A percentile compares a stretch with the other conserved stretches of the same genome.
These are phyloP conservation scores for Regulus satrapa DNA, from an alignment of 2,113 vertebrate genomes.

Conservation along the genomic window DNA sequence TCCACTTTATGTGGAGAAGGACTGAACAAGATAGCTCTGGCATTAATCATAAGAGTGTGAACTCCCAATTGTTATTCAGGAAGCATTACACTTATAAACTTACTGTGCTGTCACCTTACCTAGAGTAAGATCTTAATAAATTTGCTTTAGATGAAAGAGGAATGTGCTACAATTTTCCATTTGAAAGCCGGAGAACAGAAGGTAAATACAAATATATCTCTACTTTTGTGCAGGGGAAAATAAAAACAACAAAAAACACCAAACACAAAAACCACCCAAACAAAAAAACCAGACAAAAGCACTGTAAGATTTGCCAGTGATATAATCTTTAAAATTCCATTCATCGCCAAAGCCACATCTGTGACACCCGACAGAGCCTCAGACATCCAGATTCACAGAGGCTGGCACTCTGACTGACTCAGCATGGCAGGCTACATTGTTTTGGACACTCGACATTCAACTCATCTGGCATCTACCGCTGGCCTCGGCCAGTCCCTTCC, in stretches of 20 bases:
- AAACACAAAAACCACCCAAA: too few relatives aligned
- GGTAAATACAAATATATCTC: not conserved
- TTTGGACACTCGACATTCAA: accelerated
- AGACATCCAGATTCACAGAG: not conserved
- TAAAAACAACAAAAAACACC: too few relatives aligned
- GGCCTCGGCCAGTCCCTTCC: not conserved
- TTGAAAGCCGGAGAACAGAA: not conserved
- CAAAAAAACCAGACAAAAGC: too few relatives aligned
- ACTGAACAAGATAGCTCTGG: not conserved
- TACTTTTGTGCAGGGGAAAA: accelerated
- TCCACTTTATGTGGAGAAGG: not conserved
- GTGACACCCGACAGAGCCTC: not conserved
- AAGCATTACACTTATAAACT: not conserved
- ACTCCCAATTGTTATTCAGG: not conserved
- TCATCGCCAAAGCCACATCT: not conserved
- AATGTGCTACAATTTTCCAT: not conserved
- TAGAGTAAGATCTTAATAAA: not conserved
- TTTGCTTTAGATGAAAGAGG: not conserved
- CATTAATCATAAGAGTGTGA: not conserved
- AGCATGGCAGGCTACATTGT: accelerated
- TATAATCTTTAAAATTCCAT: not conserved
- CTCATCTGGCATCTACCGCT: not conserved
- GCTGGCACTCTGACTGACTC: not conserved
- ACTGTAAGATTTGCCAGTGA: accelerated
- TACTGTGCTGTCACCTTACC: not conserved